Evolutionary conservation across 2,113 vertebrate species (phyloP), one percentile per base, ranked within the genome.

Genomic region (Lasiurus cinereus): DNA sequence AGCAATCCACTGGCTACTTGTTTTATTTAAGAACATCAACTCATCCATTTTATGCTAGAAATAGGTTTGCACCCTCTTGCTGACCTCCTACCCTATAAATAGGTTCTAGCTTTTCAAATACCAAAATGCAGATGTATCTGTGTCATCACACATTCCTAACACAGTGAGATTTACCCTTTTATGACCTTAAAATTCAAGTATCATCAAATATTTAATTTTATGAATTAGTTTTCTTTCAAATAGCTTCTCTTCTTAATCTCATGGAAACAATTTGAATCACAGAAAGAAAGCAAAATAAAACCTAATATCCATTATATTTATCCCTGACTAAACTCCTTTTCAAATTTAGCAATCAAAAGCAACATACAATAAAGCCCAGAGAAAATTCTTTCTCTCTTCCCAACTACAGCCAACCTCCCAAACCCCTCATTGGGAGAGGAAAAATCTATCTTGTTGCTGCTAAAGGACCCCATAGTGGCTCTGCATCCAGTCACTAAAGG

Each of bases 81-180:
- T 93, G 76, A 77, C 27, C 31, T 48, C 36, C 77, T 79, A 64
- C 5, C 31, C 59, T 79, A 88, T 52, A 89, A 84, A 87, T 2
- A 93, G 22, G 50, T 83, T 93, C n/a, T 87, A 95, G 93, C 78
- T 96, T 93, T 78, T 43, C 48, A 50, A 96, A 97, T 67, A 80
- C 54, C 82, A 95, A 96, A 94, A 78, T 66, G 39, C 2, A 74
- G 27, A 67, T 29, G 8, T 43, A 39, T 83, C 70, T 91, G 16
- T 77, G 24, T 69, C 76, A n/a, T 22, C 21, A 86, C 27, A 93
- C 12, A 29, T 56, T 86, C 11, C 69, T 83, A 59, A 91, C 36
- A 94, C 8, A 74, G 10, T 89, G 31, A 72, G 24, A 33, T 92
- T 88, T 43, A 86, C 24, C 33, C 29, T 74, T 83, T n/a, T 79